Percentiles rank a stretch among this genome's conserved stretches.
Conservation (phyloP, 1,140 invertebrate genomes). For the Anthonomus grandis region DNA sequence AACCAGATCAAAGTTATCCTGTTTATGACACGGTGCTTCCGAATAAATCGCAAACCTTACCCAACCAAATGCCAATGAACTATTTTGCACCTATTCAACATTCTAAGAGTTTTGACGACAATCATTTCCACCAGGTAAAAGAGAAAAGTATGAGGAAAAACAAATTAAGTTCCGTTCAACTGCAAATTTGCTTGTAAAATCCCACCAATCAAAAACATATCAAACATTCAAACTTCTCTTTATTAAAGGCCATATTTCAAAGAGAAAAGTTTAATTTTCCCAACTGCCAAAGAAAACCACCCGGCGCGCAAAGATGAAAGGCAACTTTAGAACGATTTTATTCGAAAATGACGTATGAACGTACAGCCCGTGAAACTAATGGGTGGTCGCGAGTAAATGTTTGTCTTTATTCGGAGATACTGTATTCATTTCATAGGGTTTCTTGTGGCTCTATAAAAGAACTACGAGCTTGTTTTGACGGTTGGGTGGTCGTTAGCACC, state of each 20-base stretch:
- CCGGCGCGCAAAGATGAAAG: too few species aligned
- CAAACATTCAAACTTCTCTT: too few species aligned
- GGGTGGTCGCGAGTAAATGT: not conserved
- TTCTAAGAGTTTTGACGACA: slow-evolving; percentile 36
- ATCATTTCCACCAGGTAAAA: slow-evolving; percentile 27
- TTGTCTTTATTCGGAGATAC: not conserved
- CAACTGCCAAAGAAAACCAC: too few species aligned
- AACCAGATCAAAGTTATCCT: slow-evolving; percentile 46
- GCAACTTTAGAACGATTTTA: not conserved
- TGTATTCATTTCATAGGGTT: slow-evolving; percentile 2
- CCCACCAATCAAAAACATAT: too few species aligned
- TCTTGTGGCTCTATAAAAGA: not conserved
- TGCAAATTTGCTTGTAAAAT: too few species aligned
- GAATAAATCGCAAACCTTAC: slow-evolving; percentile 26
- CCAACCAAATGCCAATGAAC: slow-evolving; percentile 42
- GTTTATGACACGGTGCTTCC: slow-evolving; percentile 6
- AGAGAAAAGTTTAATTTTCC: too few species aligned
- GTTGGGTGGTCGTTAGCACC: not conserved
- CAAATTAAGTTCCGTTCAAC: too few species aligned
- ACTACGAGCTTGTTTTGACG: not conserved
- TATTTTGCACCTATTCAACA: slow-evolving; percentile 51
- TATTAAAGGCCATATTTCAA: too few species aligned
- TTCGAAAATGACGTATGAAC: not conserved
- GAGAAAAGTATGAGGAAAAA: too few species aligned
- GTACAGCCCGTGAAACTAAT: not conserved